These are phyloP conservation scores for Bursaphelenchus mucronatus DNA, from an alignment of 1,140 invertebrate species.

Conservation along the genomic window DNA sequence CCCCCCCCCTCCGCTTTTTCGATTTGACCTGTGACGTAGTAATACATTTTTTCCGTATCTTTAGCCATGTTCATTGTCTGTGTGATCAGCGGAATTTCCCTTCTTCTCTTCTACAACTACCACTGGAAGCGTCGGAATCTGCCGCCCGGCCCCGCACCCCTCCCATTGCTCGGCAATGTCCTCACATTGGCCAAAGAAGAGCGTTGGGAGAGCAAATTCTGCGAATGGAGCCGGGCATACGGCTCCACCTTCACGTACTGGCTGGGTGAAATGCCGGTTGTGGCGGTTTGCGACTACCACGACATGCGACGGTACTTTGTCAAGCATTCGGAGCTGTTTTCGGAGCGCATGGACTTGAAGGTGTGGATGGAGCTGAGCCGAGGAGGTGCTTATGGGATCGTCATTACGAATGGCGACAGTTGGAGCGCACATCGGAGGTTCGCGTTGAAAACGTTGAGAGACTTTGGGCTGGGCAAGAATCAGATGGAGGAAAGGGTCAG, in stretches of 20 bases:
- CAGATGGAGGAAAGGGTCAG: constrained; percentile 2
- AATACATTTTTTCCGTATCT: too few relatives aligned
- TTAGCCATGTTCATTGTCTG: too few relatives aligned
- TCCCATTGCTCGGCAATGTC: not conserved
- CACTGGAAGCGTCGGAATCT: too few relatives aligned
- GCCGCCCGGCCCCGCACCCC: not conserved
- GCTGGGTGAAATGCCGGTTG: constrained; percentile 26
- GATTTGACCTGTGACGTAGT: too few relatives aligned
- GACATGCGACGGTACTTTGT: constrained; percentile 30
- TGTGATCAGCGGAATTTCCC: too few relatives aligned
- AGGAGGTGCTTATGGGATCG: constrained; percentile 10
- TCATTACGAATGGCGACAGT: not conserved
- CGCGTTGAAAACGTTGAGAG: constrained; percentile 1
- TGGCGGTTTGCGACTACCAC: constrained; percentile 32
- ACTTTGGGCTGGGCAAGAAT: constrained; percentile 13
- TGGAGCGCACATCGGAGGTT: constrained; percentile 11
- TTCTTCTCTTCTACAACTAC: too few relatives aligned
- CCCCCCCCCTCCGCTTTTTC: too few relatives aligned
- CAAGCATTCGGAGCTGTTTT: constrained; percentile 32
- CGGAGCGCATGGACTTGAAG: constrained; percentile 9
- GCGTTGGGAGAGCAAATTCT: constrained; percentile 13
- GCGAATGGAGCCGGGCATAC: constrained; percentile 24
- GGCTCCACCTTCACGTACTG: constrained; percentile 40
- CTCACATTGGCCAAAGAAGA: not conserved
- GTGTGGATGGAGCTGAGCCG: not conserved